phyloP scores from a whole-genome alignment of 1,140 invertebrate genomes.

The Fopius arisanus region DNA sequence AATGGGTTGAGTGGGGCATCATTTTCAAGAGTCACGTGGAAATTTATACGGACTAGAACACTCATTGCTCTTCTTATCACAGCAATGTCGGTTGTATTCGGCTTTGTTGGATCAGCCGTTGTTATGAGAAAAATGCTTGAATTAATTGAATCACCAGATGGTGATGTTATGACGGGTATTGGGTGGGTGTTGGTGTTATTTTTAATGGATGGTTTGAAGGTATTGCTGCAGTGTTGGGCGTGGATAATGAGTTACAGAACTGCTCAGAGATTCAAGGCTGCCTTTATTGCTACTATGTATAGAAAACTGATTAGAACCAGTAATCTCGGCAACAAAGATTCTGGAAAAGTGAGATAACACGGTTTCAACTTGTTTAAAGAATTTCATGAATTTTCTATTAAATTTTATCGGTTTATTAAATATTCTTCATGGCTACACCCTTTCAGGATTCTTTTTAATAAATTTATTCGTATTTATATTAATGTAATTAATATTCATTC shows the following conservation, averaged over 20 bases:
- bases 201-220: conserved; percentile 67
- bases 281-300: conserved; percentile 70
- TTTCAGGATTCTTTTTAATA: no score
- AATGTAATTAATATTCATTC: no score
- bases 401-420: no score
- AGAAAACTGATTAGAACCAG: conserved; percentile 71
- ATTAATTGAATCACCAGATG: neutral
- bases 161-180: conserved; percentile 56
- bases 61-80: conserved; percentile 66
- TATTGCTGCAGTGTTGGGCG: conserved; percentile 68
- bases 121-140: conserved; percentile 14
- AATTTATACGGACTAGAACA: conserved; percentile 68
- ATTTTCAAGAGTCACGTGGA: conserved; percentile 65
- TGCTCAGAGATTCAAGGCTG: conserved; percentile 70
- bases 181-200: conserved; percentile 66
- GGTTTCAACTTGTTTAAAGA: no score
- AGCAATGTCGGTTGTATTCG: conserved; percentile 64
- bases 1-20: conserved; percentile 66
- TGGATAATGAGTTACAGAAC: conserved; percentile 72
- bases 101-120: conserved; percentile 72
- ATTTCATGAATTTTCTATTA: no score
- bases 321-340: conserved; percentile 66
- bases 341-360: conserved; percentile 71
- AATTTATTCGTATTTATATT: no score
- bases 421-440: no score